A percentile compares a stretch with the other conserved stretches of the same genome.
Conservation (phyloP, 2,113 vertebrate species). For the Podiceps cristatus region DNA sequence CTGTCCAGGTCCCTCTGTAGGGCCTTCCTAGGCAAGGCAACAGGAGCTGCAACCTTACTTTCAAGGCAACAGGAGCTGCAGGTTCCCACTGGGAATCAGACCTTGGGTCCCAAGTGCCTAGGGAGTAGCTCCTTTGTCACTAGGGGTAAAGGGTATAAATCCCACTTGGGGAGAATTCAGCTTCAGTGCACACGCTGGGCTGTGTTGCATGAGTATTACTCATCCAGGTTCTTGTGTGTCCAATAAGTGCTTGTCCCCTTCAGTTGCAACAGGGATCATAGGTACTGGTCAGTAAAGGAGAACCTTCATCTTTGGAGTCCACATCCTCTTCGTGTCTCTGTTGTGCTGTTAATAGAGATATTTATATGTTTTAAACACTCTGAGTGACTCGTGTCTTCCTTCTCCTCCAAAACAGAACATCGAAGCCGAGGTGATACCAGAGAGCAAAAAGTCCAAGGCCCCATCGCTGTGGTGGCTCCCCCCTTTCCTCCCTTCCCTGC, state of each 20-base stretch:
- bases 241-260: not conserved
- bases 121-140: not conserved
- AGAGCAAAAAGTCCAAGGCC: conserved; percentile 81
- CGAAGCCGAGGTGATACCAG: conserved; percentile 81
- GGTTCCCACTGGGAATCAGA: not conserved
- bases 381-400: not conserved
- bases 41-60: no score
- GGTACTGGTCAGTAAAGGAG: not conserved
- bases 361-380: not conserved
- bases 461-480: conserved; percentile 80
- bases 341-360: not conserved
- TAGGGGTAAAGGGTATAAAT: not conserved
- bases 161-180: not conserved
- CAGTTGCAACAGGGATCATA: not conserved
- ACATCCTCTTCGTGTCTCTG: not conserved
- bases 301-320: not conserved
- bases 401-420: conserved; percentile 78
- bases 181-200: not conserved
- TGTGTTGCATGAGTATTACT: not conserved
- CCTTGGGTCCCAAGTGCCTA: not conserved
- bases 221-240: not conserved
- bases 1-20: no score
- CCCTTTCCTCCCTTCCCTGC: conserved; percentile 85
- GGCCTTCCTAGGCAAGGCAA: no score
- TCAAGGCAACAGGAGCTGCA: not conserved